These are phyloP conservation scores for Dicaeum eximium DNA, from an alignment of 2,113 vertebrate species.

Conservation along the genomic window DNA sequence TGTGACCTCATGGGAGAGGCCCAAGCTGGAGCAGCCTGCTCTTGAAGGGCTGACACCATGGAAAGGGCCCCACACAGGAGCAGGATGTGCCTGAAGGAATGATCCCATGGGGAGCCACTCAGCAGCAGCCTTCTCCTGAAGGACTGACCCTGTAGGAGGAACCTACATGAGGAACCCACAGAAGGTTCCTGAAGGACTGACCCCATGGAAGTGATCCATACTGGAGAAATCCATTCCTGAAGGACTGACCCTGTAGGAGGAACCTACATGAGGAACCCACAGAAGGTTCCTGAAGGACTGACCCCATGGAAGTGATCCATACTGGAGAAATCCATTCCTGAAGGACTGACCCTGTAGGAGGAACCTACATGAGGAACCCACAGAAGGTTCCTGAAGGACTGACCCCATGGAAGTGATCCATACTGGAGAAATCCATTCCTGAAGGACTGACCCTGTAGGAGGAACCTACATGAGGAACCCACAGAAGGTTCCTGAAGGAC, in stretches of 20 bases:
- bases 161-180: too few relatives aligned
- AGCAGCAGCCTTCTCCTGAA: background rate
- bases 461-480: too few relatives aligned
- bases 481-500: background rate
- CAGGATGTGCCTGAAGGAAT: background rate
- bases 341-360: too few relatives aligned
- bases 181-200: background rate
- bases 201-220: background rate
- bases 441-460: background rate
- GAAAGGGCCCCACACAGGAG: rapidly evolving
- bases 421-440: too few relatives aligned
- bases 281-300: background rate
- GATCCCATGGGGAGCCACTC: background rate
- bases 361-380: too few relatives aligned
- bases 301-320: background rate
- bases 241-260: too few relatives aligned
- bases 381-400: background rate
- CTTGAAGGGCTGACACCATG: background rate
- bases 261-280: background rate
- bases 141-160: background rate
- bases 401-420: too few relatives aligned
- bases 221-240: background rate
- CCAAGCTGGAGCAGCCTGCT: background rate
- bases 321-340: too few relatives aligned
- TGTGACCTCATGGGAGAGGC: too few relatives aligned